A percentile compares a stretch with the other conserved stretches of the same genome.
Conservation (phyloP, 2,888 invertebrate species). For the Rosalia funebris region DNA sequence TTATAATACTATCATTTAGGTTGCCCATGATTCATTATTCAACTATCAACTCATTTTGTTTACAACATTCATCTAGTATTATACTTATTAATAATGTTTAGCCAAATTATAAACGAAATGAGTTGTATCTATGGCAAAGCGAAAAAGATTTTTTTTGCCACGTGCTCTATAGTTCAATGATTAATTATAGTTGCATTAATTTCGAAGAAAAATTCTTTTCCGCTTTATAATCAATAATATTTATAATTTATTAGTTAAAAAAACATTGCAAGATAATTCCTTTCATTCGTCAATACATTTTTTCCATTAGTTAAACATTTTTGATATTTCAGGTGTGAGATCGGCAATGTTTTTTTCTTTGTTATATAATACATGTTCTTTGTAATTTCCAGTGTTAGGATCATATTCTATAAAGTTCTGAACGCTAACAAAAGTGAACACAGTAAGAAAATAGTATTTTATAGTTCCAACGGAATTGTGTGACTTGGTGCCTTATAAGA, state of each 20-base stretch:
- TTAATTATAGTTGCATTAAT: not conserved
- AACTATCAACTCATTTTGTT: not conserved
- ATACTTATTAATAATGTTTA: not conserved
- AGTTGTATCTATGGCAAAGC: not conserved
- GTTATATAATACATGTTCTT: conserved; percentile 22
- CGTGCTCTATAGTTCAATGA: not conserved
- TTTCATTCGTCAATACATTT: not conserved
- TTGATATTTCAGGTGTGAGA: not conserved
- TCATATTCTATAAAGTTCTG: conserved; percentile 38
- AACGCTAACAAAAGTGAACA: conserved; percentile 46
- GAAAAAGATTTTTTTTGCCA: not conserved
- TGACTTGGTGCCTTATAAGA: conserved; percentile 53
- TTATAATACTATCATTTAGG: too few species aligned
- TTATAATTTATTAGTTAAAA: not conserved
- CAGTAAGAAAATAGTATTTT: conserved; percentile 48
- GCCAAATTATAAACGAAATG: not conserved
- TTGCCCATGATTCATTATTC: not conserved
- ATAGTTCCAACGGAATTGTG: conserved; percentile 57
- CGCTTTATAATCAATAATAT: not conserved
- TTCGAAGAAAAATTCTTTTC: not conserved
- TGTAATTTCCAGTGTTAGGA: conserved; percentile 38
- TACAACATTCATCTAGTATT: not conserved
- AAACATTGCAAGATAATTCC: conserved; percentile 12
- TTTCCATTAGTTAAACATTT: not conserved
- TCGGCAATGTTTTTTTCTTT: conserved; percentile 33